A percentile compares a stretch with the other conserved stretches of the same genome.
Conservation (phyloP, 2,888 invertebrate genomes). For the Amblyteles armatorius region DNA sequence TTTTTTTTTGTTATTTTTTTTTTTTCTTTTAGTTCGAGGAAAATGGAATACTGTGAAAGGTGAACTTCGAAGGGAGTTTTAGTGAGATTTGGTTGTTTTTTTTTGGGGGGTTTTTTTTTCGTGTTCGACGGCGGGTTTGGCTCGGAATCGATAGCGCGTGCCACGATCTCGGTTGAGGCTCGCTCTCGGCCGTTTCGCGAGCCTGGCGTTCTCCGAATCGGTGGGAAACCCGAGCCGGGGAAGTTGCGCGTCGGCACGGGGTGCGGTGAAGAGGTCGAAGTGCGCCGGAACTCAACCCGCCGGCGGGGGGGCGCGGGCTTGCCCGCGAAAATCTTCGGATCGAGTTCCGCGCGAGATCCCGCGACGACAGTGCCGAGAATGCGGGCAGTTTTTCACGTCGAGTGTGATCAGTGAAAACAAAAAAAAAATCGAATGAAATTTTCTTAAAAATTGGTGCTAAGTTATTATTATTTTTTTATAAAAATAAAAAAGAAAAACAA, state of each 20-base stretch:
- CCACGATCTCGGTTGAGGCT: neutral
- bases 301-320: neutral
- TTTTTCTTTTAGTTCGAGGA: neutral
- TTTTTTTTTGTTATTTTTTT: neutral
- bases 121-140: neutral
- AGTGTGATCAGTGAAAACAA: neutral
- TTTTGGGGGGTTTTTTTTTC: neutral
- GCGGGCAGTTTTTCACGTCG: no score
- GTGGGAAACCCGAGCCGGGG: neutral
- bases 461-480: neutral
- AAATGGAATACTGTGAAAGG: conserved; percentile 51
- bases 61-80: conserved; percentile 16
- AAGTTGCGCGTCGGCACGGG: neutral
- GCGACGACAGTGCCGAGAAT: neutral
- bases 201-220: conserved; percentile 14
- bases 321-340: conserved; percentile 22
- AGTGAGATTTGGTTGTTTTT: neutral
- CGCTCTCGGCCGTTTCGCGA: neutral
- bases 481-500: neutral
- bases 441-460: neutral
- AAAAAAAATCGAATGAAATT: no score
- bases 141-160: conserved; percentile 13
- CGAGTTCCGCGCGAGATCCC: conserved; percentile 25
- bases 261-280: neutral
- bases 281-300: conserved; percentile 6